These are phyloP conservation scores for Tipula confusa DNA, from an alignment of 2,888 invertebrate genomes.

Conservation along the genomic window DNA sequence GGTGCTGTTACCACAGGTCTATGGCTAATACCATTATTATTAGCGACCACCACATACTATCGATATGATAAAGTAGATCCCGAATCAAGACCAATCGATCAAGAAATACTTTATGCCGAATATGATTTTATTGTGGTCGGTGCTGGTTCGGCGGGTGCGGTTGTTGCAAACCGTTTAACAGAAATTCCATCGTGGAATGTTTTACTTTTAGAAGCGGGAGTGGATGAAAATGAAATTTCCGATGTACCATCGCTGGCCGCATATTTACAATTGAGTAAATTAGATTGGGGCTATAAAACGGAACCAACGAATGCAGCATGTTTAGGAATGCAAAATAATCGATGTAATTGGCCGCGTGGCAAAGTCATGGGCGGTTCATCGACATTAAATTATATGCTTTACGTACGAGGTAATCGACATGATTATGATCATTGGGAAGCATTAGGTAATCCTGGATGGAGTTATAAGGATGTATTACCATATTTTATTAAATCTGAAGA, in stretches of 20 bases:
- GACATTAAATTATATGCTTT: slow-evolving; percentile 85
- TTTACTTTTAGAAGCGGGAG: slow-evolving; percentile 77
- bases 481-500: slow-evolving; percentile 91
- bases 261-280: slow-evolving; percentile 76
- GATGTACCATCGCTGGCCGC: slow-evolving; percentile 84
- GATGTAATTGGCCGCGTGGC: slow-evolving; percentile 85
- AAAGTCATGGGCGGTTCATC: slow-evolving; percentile 87
- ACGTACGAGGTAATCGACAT: slow-evolving; percentile 74
- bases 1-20: slow-evolving; percentile 71
- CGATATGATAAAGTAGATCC: slow-evolving; percentile 78
- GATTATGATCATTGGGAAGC: slow-evolving; percentile 89
- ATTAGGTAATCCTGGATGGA: slow-evolving; percentile 85
- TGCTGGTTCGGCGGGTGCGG: slow-evolving; percentile 86
- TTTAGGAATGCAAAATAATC: slow-evolving; percentile 72
- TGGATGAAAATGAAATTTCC: slow-evolving; percentile 81
- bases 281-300: slow-evolving; percentile 88
- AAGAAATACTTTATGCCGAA: slow-evolving; percentile 61
- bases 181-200: slow-evolving; percentile 74
- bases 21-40: slow-evolving; percentile 77
- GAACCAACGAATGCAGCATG: slow-evolving; percentile 78
- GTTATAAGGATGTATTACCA: slow-evolving; percentile 73
- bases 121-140: slow-evolving; percentile 83
- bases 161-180: slow-evolving; percentile 75
- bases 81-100: slow-evolving; percentile 69
- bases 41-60: slow-evolving; percentile 76